phyloP scores from a whole-genome alignment of 2,797 vertebrate species.

The Darevskia mixta region DNA sequence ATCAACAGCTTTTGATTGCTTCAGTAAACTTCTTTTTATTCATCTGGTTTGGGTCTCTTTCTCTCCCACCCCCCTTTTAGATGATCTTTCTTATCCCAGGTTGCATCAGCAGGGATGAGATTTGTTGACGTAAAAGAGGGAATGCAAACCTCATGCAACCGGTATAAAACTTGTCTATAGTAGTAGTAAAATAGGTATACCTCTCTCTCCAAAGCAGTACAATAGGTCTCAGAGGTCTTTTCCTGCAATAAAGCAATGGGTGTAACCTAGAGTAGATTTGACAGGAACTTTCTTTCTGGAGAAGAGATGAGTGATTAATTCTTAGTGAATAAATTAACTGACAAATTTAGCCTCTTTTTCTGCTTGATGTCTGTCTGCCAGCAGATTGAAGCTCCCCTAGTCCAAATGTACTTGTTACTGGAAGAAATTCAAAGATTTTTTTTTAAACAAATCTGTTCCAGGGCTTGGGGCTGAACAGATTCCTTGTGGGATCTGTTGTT shows the following conservation, averaged over 20 bases:
- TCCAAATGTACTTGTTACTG: constrained; percentile 21
- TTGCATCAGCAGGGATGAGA: constrained; percentile 1
- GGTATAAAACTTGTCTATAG: constrained; percentile 15
- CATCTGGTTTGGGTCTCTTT: not conserved
- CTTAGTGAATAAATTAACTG: constrained; percentile 38
- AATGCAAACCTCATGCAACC: constrained; percentile 31
- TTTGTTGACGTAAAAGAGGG: constrained; percentile 8
- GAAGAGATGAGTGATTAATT: constrained; percentile 44
- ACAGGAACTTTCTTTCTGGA: constrained; percentile 30
- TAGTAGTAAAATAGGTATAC: constrained; percentile 30
- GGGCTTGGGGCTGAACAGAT: constrained; percentile 23
- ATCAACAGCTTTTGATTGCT: not conserved
- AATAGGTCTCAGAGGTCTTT: constrained; percentile 36
- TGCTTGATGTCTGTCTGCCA: not conserved
- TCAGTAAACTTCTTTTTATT: not conserved
- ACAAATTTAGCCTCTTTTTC: constrained; percentile 23
- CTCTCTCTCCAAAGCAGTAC: constrained; percentile 12
- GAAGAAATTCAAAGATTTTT: constrained; percentile 18
- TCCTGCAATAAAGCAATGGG: constrained; percentile 6
- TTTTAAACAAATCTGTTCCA: not conserved
- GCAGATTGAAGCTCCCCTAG: not conserved
- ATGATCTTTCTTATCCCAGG: constrained; percentile 7
- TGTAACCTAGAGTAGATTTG: constrained; percentile 35
- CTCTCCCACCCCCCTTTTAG: not conserved
- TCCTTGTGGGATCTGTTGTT: constrained; percentile 16